Evolutionary conservation across 2,888 invertebrate genomes (phyloP).

Genomic region (Mimumesa dahlbomi): DNA sequence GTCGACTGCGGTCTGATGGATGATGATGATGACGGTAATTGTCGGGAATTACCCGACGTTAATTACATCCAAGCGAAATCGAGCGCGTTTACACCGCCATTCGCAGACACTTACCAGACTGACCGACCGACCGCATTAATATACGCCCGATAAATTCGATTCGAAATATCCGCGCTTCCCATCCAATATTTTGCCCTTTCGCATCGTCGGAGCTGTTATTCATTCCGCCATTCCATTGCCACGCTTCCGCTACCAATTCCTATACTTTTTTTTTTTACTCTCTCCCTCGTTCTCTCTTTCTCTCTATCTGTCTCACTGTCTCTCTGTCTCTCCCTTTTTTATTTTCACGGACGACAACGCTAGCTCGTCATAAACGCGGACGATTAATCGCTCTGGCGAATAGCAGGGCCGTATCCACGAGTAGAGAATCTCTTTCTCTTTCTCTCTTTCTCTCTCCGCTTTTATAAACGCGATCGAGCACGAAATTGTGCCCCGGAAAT

Average conservation of each 20-base stretch:
- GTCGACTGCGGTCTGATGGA: conserved; percentile 62
- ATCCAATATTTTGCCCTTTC: conserved; percentile 53
- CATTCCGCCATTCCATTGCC: conserved; percentile 18
- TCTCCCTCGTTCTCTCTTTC: background rate
- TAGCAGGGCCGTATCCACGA: conserved; percentile 29
- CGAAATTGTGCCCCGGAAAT: conserved; percentile 50
- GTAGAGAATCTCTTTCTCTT: background rate
- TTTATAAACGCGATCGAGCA: conserved; percentile 58
- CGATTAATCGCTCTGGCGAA: conserved; percentile 55
- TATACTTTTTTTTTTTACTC: conserved; percentile 1
- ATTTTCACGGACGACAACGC: conserved; percentile 37
- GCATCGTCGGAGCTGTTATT: conserved; percentile 51
- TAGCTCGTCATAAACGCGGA: conserved; percentile 60
- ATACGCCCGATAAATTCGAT: conserved; percentile 63
- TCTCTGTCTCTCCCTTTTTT: conserved; percentile 22
- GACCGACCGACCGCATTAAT: conserved; percentile 58
- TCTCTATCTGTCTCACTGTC: background rate
- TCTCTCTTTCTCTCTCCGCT: conserved; percentile 25
- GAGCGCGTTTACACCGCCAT: conserved; percentile 58
- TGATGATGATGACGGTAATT: conserved; percentile 67
- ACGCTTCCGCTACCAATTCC: conserved; percentile 19
- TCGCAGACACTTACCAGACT: conserved; percentile 62
- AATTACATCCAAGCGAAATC: conserved; percentile 60
- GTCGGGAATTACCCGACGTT: conserved; percentile 65
- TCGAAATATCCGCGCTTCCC: conserved; percentile 42